Conservation (phyloP, 2,888 invertebrate species). For the Gymnoscelis rufifasciata region DNA sequence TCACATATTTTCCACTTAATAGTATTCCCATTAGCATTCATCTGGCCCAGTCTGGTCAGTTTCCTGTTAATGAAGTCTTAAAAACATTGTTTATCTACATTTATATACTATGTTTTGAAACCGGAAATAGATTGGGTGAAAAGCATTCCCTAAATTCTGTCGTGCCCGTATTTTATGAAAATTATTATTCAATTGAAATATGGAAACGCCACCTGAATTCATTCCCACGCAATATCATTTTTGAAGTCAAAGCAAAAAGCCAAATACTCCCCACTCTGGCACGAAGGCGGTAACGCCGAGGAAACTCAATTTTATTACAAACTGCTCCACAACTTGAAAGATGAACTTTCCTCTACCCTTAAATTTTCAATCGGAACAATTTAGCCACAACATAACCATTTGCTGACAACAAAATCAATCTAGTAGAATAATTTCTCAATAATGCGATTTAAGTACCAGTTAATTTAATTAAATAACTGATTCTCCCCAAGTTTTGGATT, state of each 20-base stretch:
- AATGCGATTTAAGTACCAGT: not conserved
- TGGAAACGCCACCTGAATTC: slow-evolving; percentile 64
- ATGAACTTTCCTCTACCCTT: slow-evolving; percentile 32
- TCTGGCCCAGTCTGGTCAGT: too few species aligned
- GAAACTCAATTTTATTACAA: slow-evolving; percentile 71
- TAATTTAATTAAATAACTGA: slow-evolving; percentile 4
- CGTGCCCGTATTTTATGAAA: slow-evolving; percentile 44
- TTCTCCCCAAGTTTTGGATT: slow-evolving; percentile 23
- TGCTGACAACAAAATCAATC: not conserved
- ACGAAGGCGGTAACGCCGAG: slow-evolving; percentile 38
- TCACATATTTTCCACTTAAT: slow-evolving; percentile 4
- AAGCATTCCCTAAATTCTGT: slow-evolving; percentile 31
- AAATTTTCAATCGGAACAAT: not conserved
- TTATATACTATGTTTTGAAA: too few species aligned
- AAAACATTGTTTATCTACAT: too few species aligned
- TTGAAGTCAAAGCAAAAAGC: slow-evolving; percentile 65
- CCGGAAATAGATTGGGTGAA: slow-evolving; percentile 19
- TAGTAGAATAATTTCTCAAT: not conserved
- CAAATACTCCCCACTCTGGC: slow-evolving; percentile 46
- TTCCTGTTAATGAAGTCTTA: too few species aligned
- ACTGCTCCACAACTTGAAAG: slow-evolving; percentile 44
- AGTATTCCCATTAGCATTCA: too few species aligned
- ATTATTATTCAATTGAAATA: slow-evolving; percentile 57
- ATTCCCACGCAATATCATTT: slow-evolving; percentile 75
- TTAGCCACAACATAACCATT: not conserved